Evolutionary conservation across 2,888 invertebrate species (phyloP).

Genomic region (Cheilosia scutellata): DNA sequence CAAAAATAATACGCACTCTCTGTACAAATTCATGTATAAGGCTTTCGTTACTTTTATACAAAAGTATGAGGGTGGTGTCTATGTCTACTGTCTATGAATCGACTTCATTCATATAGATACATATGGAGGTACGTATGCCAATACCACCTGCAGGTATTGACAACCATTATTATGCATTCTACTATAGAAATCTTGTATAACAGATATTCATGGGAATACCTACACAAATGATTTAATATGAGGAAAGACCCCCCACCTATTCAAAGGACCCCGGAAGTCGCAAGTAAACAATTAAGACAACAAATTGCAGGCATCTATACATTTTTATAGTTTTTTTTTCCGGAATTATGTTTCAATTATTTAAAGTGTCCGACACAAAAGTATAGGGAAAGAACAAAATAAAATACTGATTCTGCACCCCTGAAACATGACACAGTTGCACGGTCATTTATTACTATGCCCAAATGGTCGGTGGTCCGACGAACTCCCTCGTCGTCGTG

Average conservation of each 20-base stretch:
- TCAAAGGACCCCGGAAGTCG: slow-evolving; percentile 60
- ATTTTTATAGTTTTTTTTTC: slow-evolving; percentile 44
- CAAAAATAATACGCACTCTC: slow-evolving; percentile 11
- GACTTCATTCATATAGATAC: neutral
- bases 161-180: slow-evolving; percentile 12
- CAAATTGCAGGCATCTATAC: slow-evolving; percentile 47
- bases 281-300: slow-evolving; percentile 63
- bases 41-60: neutral
- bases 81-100: neutral
- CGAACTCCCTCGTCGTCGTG: slow-evolving; percentile 50
- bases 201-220: neutral
- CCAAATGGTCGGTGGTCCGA: slow-evolving; percentile 63
- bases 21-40: too few species aligned
- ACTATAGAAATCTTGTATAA: neutral
- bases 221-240: slow-evolving; percentile 4
- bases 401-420: slow-evolving; percentile 42
- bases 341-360: slow-evolving; percentile 70
- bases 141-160: slow-evolving; percentile 6
- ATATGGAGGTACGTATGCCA: too few species aligned
- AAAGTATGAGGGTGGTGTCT: slow-evolving; percentile 30
- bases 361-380: slow-evolving; percentile 54
- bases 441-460: slow-evolving; percentile 60
- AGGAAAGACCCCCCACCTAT: slow-evolving; percentile 43
- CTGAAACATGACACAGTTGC: slow-evolving; percentile 69
- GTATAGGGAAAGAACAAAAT: slow-evolving; percentile 14